Base-by-base conservation (phyloP, 2,797 vertebrate species). In the Acridotheres tristis region DNA sequence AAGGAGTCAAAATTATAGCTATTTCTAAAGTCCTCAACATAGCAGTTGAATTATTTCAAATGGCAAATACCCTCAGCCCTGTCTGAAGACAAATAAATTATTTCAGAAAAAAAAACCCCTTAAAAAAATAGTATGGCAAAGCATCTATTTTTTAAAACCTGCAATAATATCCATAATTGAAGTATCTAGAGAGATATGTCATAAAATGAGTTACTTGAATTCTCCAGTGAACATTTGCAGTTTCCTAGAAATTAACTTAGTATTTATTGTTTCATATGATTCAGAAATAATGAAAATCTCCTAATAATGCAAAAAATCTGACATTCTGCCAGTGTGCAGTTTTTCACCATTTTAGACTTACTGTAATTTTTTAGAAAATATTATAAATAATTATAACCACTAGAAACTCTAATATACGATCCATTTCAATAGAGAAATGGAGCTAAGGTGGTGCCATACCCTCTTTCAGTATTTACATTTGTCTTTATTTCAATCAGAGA, bases 181-280 rank as follows among this genome's bases (percentile, higher is more conserved):
- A 95, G 92, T 62, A 89, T 63, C 50, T 21, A 63, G 5, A 17
- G 23, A 80, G 5, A 63, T 78, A 55, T 55, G 11, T 48, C 91
- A 91, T n/a, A 78, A 80, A 66, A 54, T 53, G 58, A 85, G 27
- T 43, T 40, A 2, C 34, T 94, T 88, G 21, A 85, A 73, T 87
- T 88, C 50, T 29, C 23, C 29, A 72, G 61, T 32, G 63, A 88
- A 32, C 5, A 13, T 65, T 81, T 80, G 23, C 32, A n/a, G 34
- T 67, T 89, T 91, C 54, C 59, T 92, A 76, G 38, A 40, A 93
- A 88, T 90, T 88, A 95, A 65, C 5, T 76, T 79, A 43, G 29
- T 25, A 58, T 34, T 61, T 88, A 69, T 85, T 55, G 30, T 90
- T 91, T 91, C 85, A 67, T 51, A 19, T 81, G 47, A 79, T 69